These are phyloP conservation scores for Temnothorax unifasciatus DNA, from an alignment of 2,888 invertebrate species.

Conservation along the genomic window DNA sequence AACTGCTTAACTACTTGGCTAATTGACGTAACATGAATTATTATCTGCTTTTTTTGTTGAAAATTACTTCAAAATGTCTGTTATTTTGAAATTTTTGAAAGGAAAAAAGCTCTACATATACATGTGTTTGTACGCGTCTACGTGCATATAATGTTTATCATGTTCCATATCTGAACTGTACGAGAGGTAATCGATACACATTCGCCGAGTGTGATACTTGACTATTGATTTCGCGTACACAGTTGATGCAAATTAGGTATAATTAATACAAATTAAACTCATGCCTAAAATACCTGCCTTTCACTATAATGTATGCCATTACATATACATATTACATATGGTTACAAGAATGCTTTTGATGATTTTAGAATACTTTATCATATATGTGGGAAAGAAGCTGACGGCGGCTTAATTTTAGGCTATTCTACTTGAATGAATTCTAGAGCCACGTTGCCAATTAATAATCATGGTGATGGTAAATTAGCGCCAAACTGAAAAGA, in stretches of 20 bases:
- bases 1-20: background rate
- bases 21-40: background rate
- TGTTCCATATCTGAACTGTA: background rate
- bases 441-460: background rate
- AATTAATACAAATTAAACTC: constrained; percentile 34
- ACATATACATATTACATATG: background rate
- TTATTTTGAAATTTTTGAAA: background rate
- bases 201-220: background rate
- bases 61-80: background rate
- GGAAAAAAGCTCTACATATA: background rate
- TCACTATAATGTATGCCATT: background rate
- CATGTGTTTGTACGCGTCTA: background rate
- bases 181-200: background rate
- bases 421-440: constrained; percentile 13
- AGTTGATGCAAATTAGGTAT: constrained; percentile 5
- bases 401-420: background rate
- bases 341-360: background rate
- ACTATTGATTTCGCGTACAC: constrained; percentile 2
- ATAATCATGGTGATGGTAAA: background rate
- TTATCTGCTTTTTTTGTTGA: background rate
- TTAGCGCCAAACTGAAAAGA: no score
- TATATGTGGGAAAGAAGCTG: background rate
- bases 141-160: background rate
- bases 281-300: background rate
- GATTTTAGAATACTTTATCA: background rate